Percentiles rank a stretch among this genome's conserved stretches.
Evolutionary conservation across 2,797 vertebrate species (phyloP).

Genomic region (Podarcis lilfordi): DNA sequence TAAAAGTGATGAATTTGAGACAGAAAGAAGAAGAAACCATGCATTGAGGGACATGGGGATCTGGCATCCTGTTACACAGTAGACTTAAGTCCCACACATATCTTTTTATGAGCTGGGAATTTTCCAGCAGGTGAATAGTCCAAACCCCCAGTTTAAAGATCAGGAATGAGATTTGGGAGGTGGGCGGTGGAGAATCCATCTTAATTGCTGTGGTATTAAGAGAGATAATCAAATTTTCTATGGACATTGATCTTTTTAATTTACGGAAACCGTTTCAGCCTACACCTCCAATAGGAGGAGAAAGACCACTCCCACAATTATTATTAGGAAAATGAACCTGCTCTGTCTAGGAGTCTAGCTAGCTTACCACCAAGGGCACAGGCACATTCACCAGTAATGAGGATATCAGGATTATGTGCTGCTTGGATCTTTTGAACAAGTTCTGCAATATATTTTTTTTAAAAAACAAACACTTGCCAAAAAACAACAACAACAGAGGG

Average conservation of each 20-base stretch:
- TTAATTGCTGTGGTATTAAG: slow-evolving; percentile 8
- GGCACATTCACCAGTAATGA: slow-evolving; percentile 12
- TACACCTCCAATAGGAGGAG: background rate
- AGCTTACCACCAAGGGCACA: slow-evolving; percentile 10
- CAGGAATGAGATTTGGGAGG: background rate
- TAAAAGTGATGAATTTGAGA: slow-evolving; percentile 29
- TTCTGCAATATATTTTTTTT: slow-evolving; percentile 11
- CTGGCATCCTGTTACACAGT: slow-evolving; percentile 2
- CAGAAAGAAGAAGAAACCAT: background rate
- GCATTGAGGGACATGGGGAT: background rate
- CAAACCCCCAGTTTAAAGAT: slow-evolving; percentile 23
- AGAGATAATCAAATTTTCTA: slow-evolving; percentile 38
- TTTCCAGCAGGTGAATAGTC: slow-evolving; percentile 9
- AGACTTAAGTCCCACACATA: slow-evolving; percentile 9
- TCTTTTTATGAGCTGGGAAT: slow-evolving; percentile 4
- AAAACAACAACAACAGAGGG: background rate
- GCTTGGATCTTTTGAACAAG: slow-evolving; percentile 47
- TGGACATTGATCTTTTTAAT: slow-evolving; percentile 26
- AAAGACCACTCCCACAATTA: background rate
- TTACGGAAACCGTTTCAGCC: background rate
- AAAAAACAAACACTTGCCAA: background rate
- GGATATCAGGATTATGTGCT: background rate
- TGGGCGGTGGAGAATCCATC: background rate
- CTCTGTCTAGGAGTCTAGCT: slow-evolving; percentile 9
- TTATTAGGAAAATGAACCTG: slow-evolving; percentile 12